Evolutionary conservation across 2,797 vertebrate genomes (phyloP), one percentile per base, ranked within the genome.

Genomic region (Ispidina lecontei): DNA sequence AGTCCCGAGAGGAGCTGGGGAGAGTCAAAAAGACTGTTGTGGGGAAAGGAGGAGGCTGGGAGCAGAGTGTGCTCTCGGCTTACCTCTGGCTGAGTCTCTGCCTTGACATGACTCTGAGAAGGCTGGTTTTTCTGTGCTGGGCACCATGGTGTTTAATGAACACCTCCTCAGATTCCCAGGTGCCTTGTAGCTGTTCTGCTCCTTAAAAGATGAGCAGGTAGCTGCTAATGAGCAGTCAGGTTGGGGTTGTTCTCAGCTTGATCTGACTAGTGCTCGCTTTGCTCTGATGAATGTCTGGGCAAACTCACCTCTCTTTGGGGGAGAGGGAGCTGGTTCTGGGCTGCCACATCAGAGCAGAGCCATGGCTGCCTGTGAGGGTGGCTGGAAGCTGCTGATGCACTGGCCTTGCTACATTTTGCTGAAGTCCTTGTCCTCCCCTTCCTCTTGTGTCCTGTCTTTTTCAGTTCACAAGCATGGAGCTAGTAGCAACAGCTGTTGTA

Each of bases 371-470:
- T 22, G 44, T 25, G 7, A 33, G 68, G 52, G 37, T 12, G 15
- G 28, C 44, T 43, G 44, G 49, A 44, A 28, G 25, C 31, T 72
- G 23, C 8, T 39, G 4, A 19, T 70, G 69, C 41, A 7, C n/a
- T 0, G 0, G 39, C 14, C 60, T 65, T 26, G 1, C 14, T 81
- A 54, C 56, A 10, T 16, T 9, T 10, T 0, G 1, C 25, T 43
- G 28, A 25, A 65, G 47, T 63, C 41, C 16, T 6, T 60, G 25
- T 21, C 26, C 18, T n/a, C 31, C 29, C 41, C 43, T 47, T 35
- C 12, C 54, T 44, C 12, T 22, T 51, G 10, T 65, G n/a, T 44
- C 28, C 46, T 19, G 14, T 14, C 47, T 43, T 63, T 58, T 63
- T 58, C 29, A 7, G 16, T 21, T 4, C 23, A 9, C 10, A 26